These are phyloP conservation scores for Eriosoma lanigerum DNA, from an alignment of 1,140 invertebrate genomes.

Conservation along the genomic window DNA sequence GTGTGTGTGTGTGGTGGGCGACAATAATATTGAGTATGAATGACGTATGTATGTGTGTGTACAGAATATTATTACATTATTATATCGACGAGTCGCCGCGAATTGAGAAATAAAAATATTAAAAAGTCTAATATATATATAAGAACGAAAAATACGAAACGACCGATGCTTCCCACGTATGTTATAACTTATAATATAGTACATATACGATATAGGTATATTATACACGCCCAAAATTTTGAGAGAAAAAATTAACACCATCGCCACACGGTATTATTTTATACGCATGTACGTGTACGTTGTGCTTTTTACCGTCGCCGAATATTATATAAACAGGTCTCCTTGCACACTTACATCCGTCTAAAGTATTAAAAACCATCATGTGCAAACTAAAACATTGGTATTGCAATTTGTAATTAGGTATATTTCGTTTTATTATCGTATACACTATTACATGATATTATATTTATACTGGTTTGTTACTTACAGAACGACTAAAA, in stretches of 20 bases:
- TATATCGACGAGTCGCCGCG: constrained; percentile 15
- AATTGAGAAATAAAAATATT: constrained; percentile 41
- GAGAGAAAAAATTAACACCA: background rate
- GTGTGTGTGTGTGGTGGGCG: background rate
- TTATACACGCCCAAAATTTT: constrained; percentile 25
- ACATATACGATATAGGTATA: no score
- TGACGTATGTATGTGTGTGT: background rate
- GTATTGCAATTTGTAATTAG: no score
- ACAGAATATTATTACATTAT: background rate
- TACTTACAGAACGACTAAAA: background rate
- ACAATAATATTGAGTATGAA: constrained; percentile 7
- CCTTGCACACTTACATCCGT: no score
- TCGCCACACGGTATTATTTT: no score
- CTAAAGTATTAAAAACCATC: no score
- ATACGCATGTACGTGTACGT: no score
- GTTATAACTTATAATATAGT: no score
- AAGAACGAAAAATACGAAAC: background rate
- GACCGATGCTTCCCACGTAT: constrained; percentile 25
- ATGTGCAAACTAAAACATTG: no score
- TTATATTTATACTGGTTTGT: no score
- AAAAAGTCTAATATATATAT: background rate
- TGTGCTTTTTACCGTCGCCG: no score
- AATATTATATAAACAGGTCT: no score
- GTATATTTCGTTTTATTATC: background rate
- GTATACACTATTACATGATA: background rate